Evolutionary conservation across 2,797 vertebrate genomes (phyloP), one percentile per base, ranked within the genome.

Genomic region (Sciurus carolinensis): DNA sequence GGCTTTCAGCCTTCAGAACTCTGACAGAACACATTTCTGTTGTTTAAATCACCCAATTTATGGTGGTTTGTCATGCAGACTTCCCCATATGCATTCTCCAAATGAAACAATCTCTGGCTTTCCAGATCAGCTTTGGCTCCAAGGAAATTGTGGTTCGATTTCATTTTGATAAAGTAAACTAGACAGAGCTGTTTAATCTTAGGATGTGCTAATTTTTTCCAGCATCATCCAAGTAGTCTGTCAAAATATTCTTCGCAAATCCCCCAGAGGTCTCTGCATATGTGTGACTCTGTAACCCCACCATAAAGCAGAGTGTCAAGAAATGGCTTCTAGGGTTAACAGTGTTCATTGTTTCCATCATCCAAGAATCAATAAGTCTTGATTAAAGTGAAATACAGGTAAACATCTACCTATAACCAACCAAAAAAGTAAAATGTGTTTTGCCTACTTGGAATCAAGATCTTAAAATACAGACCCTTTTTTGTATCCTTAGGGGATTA

Each of bases 211-310:
- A 30, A n/a, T 80, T 62, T 47, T 64, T 13, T 11, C 42, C 33
- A 84, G 84, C 13, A 90, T 72, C 80, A 87, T n/a, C 39, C 28
- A 87, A 57, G 90, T 50, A 54, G 42, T 91, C 62, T 95, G 62
- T 69, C 66, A 85, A 87, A 92, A 87, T n/a, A 42, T 54, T 87
- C 57, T 90, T 95, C 57, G 90, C 26, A 50, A 91, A 87, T 42
- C 39, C 28, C 47, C 1, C 42, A 42, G 69, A 85, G 36, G 72
- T 69, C 57, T 80, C n/a, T 42, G 17, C 24, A 8, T 52, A 33
- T 52, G 42, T 59, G 75, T 92, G 64, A 75, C 75, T 89, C 72
- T 94, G 83, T 18, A 76, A 75, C 15, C 15, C 10, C 17, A 47
- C 50, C 2, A 66, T 50, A 75, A 79, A 42, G 39, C 39, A 86